Evolutionary conservation across 2,888 invertebrate genomes (phyloP), one percentile per base, ranked within the genome.

Genomic region (Nasonia oneida): DNA sequence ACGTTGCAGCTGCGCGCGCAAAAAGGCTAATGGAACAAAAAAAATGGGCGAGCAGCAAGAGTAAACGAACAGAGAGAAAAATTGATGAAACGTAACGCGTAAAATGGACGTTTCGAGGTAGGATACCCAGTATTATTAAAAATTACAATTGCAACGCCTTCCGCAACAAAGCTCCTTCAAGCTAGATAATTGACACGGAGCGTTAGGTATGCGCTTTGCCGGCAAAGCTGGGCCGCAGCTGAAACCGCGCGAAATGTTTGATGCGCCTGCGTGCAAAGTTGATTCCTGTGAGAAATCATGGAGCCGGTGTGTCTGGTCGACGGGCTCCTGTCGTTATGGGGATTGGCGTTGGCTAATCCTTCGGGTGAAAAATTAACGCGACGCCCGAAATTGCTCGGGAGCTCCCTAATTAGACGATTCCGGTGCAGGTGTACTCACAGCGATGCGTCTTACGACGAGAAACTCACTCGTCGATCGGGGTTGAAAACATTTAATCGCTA

Each of bases 261-360:
- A 82, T 80, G 86, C 64, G 64, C 73, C 81, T 61, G 76, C 42
- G 78, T 61, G 67, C 87, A 64, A 84, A 86, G 86, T 83, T 87
- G 86, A 87, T 85, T 64, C 85, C 85, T 85, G 71, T 23, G 85
- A 85, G 85, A 85, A 85, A 85, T 85, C 85, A 81, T 67, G 64
- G 29, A 2, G 33, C 61, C 33, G 23, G 53, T 33, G 53, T 33
- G 67, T 23, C 67, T 47, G 18, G 10, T 29, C 12, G 29, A 33
- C 8, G n/a, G 6, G 57, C 23, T 61, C 4, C 57, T 23, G 8
- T 23, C 37, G 57, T 42, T 57, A 74, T 12, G 73, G 42, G 42
- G 57, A 71, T 47, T 18, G 29, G 8, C 23, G n/a, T 33, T 15
- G 37, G 47, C 61, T 61, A 74, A 81, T 57, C 29, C 71, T 8